Base-by-base conservation (phyloP, 2,113 vertebrate genomes). In the Thunnus maccoyii region DNA sequence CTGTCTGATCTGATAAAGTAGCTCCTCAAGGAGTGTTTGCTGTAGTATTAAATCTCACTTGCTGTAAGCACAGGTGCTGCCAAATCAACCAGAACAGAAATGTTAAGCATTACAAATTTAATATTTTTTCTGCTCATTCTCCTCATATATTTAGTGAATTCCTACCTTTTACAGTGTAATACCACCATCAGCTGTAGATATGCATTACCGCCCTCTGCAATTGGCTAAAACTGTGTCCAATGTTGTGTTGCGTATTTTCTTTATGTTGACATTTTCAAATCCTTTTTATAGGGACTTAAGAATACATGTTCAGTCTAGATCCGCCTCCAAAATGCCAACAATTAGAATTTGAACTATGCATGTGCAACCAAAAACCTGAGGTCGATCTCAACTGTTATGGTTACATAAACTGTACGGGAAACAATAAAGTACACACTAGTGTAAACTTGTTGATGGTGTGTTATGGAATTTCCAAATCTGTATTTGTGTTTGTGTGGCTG, bases 401-500 rank as follows among this genome's bases (percentile, higher is more conserved):
- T 41, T 57, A 18, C 54, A 46, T 36, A 36, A 67, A 46, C 46
- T 52, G 16, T 22, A 10, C 12, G 61, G 56, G 55, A 77, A 72
- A 80, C 54, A 8, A 18, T 44, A 50, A 71, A 70, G 67, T n/a
- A 36, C 25, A 68, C 56, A 56, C 82, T 13, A 72, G 83, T 85
- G 69, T 73, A 30, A 68, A 83, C 72, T 84, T 88, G 86, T 78
- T 71, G 46, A 22, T 70, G 72, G 72, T 80, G 27, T 76, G 70
- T 84, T 86, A 83, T 80, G 58, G 50, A 68, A 55, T 83, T 77
- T 80, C 52, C 44, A 20, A 44, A 61, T 62, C 18, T 58, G 46
- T 57, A 30, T 68, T 61, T 66, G 70, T 87, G 50, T 83, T 44
- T 84, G 64, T 85, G 65, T 84, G 66, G 73, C 7, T 95, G 72